phyloP scores from a whole-genome alignment of 2,797 vertebrate genomes.

The Neosilurus hyrtlii region DNA sequence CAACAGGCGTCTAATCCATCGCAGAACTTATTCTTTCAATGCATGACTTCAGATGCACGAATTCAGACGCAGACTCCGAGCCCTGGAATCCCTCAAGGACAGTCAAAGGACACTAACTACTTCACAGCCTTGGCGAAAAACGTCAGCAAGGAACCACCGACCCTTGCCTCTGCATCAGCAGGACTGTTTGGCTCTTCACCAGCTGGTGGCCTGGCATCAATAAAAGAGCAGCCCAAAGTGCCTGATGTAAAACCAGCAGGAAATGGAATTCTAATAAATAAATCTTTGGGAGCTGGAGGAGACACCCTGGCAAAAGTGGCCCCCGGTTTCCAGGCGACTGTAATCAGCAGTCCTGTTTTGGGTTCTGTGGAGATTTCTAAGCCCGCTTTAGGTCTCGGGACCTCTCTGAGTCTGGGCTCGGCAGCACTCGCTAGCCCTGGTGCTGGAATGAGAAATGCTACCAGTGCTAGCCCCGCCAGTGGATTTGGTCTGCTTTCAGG shows the following conservation, averaged over 20 bases:
- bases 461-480: conserved; percentile 57
- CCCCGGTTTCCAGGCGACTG: conserved; percentile 79
- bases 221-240: conserved; percentile 74
- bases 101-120: conserved; percentile 86
- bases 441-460: conserved; percentile 60
- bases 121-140: conserved; percentile 89
- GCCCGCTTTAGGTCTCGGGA: conserved; percentile 49
- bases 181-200: conserved; percentile 59
- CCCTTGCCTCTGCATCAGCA: conserved; percentile 61
- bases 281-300: conserved; percentile 66
- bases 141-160: conserved; percentile 82
- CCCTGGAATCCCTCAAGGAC: conserved; percentile 69
- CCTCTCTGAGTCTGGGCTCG: conserved; percentile 50
- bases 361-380: conserved; percentile 62
- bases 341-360: conserved; percentile 42
- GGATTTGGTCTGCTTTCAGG: conserved; percentile 71
- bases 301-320: conserved; percentile 83
- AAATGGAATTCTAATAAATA: conserved; percentile 80
- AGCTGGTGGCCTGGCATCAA: conserved; percentile 26
- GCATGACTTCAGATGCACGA: too few relatives aligned
- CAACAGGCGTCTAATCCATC: conserved; percentile 80
- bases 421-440: conserved; percentile 58
- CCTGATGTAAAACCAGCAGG: conserved; percentile 79
- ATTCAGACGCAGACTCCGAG: conserved; percentile 80
- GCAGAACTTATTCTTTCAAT: conserved; percentile 98